Base-by-base conservation (phyloP, 1,140 invertebrate genomes). In the Penaeus japonicus region DNA sequence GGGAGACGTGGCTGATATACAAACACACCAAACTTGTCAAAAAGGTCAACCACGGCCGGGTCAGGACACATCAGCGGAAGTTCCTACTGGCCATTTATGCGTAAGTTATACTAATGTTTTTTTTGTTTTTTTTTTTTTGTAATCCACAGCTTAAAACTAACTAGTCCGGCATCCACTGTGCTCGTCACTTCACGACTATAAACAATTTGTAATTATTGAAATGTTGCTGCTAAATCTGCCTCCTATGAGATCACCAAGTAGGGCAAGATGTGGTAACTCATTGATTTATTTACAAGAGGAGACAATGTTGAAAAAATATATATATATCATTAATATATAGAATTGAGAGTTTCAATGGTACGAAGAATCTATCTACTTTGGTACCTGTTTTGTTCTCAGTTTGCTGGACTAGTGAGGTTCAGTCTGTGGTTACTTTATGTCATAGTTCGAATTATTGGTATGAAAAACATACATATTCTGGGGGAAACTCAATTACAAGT, bases 1-100 rank as follows among this genome's bases (percentile, higher is more conserved):
- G 99, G 92, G 99, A 99, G 94, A 99, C 99, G 88, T 99, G 99
- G 99, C 95, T 99, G 91, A 99, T 99, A 92, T 99, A 99, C 94
- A 99, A 99, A 94, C 97, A 99, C 93, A 99, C 99, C 91, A 96
- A 99, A 92, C 95, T 99, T 91, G 98, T 99, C 91, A 99, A 99
- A 94, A 95, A 98, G 92, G 97, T 99, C 77, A 98, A 99, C 94
- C 96, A 97, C 78, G 96, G 97, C 87, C 95, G 97, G 93, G 98
- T 99, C 90, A 95, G 99, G 92, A 97, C 98, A 85, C 99, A 99
- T 93, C 99, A 99, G 94, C 95, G 99, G 93, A 99, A 99, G 94
- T 99, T 99, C 94, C 95, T 99, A 86, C 95, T 99, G 93, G 99
- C 99, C 91, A 99, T 99, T 94, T 99, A 99, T 94, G 97, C 98